Evolutionary conservation across 2,888 invertebrate species (phyloP).

Genomic region (Apotomis capreana): DNA sequence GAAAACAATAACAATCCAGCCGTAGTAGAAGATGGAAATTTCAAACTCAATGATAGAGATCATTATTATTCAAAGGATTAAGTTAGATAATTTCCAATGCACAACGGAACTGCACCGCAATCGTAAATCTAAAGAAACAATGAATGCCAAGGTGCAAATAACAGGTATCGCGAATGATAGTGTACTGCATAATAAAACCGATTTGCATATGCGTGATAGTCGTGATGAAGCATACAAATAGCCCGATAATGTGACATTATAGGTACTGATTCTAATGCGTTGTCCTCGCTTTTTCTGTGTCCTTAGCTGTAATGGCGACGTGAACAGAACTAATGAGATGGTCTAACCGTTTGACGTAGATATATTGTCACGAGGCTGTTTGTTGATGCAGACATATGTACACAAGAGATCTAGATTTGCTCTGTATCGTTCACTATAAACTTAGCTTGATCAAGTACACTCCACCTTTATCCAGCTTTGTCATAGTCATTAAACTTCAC

Average conservation of each 20-base stretch:
- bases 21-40: no score
- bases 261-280: constrained; percentile 48
- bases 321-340: constrained; percentile 77
- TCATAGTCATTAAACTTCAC: constrained; percentile 10
- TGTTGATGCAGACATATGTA: constrained; percentile 17
- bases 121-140: constrained; percentile 47
- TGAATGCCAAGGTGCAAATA: constrained; percentile 57
- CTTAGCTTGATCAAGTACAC: constrained; percentile 10
- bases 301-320: constrained; percentile 71
- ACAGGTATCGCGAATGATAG: constrained; percentile 58
- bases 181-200: constrained; percentile 56
- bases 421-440: background rate
- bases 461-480: background rate
- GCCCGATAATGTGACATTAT: constrained; percentile 57
- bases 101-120: constrained; percentile 23
- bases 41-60: background rate
- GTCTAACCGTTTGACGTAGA: constrained; percentile 73
- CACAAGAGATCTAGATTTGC: constrained; percentile 7
- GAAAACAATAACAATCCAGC: background rate
- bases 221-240: constrained; percentile 66
- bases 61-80: constrained; percentile 5
- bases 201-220: constrained; percentile 66
- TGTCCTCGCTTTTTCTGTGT: constrained; percentile 67
- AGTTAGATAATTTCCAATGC: constrained; percentile 16
- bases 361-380: constrained; percentile 52